Conservation (phyloP, 2,797 vertebrate species). For the Pseudochromis fuscus region DNA sequence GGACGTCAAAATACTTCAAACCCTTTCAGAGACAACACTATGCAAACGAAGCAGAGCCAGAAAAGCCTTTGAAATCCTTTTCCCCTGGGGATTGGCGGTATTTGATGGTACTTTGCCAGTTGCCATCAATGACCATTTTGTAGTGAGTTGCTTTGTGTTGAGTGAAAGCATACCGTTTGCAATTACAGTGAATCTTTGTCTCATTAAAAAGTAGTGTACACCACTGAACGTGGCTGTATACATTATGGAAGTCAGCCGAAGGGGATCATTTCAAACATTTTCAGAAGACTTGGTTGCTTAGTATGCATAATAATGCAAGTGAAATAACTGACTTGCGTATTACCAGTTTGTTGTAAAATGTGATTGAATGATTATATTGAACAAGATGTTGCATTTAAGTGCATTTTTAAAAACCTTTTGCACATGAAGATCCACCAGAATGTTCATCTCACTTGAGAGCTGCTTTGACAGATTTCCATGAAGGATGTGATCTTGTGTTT, state of each 20-base stretch:
- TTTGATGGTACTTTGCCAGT: constrained; percentile 70
- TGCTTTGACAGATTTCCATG: constrained; percentile 14
- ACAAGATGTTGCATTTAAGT: constrained; percentile 18
- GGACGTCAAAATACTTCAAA: constrained; percentile 71
- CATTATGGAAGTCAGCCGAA: constrained; percentile 55
- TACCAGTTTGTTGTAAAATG: constrained; percentile 42
- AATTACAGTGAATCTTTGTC: constrained; percentile 75
- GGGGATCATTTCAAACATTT: constrained; percentile 64
- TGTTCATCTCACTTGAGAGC: constrained; percentile 3
- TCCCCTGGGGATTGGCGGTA: constrained; percentile 52
- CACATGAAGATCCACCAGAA: constrained; percentile 1
- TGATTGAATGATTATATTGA: constrained; percentile 25
- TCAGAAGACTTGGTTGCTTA: constrained; percentile 50
- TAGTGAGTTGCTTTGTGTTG: constrained; percentile 67
- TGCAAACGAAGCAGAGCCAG: constrained; percentile 66
- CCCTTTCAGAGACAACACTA: constrained; percentile 65
- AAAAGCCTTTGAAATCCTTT: constrained; percentile 73
- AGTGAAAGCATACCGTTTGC: constrained; percentile 60
- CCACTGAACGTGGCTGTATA: constrained; percentile 60
- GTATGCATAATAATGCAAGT: constrained; percentile 45
- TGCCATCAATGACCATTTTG: constrained; percentile 66
- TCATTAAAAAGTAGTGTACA: constrained; percentile 68
- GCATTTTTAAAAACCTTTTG: constrained; percentile 30
- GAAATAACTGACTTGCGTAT: constrained; percentile 40
- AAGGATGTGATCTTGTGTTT: constrained; percentile 39